A percentile compares a stretch with the other conserved stretches of the same genome.
These are phyloP conservation scores for Platysteira castanea DNA, from an alignment of 2,113 vertebrate species.

Conservation along the genomic window DNA sequence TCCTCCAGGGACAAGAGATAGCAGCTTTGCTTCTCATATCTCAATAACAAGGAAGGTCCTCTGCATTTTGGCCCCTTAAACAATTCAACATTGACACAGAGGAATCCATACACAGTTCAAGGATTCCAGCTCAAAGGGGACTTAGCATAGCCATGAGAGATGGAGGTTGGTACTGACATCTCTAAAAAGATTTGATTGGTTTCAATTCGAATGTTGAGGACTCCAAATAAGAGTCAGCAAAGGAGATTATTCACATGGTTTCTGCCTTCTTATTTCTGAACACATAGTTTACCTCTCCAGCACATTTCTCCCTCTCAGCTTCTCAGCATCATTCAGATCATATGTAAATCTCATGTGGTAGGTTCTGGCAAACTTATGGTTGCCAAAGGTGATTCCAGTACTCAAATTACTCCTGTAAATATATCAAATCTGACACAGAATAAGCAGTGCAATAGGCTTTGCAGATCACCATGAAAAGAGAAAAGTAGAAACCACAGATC, in stretches of 20 bases:
- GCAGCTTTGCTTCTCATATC: neutral
- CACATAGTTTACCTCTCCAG: neutral
- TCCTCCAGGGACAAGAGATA: neutral
- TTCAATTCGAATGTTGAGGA: accelerated
- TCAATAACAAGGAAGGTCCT: neutral
- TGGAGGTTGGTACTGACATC: neutral
- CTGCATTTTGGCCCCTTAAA: neutral
- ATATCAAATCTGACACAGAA: neutral
- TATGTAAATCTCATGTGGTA: neutral
- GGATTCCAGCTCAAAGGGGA: neutral
- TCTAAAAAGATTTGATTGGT: neutral
- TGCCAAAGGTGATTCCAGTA: neutral
- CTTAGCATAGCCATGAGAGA: neutral
- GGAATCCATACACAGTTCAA: neutral
- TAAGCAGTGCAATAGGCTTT: neutral
- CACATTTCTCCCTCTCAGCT: neutral
- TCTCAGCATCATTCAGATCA: neutral
- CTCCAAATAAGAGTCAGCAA: neutral
- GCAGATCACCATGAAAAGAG: neutral
- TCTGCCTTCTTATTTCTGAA: neutral
- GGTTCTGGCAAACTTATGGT: neutral
- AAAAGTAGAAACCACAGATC: neutral
- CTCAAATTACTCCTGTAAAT: neutral
- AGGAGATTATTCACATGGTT: neutral
- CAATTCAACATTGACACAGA: neutral